Conservation (phyloP, 1,140 invertebrate species). For the Penaeus japonicus region DNA sequence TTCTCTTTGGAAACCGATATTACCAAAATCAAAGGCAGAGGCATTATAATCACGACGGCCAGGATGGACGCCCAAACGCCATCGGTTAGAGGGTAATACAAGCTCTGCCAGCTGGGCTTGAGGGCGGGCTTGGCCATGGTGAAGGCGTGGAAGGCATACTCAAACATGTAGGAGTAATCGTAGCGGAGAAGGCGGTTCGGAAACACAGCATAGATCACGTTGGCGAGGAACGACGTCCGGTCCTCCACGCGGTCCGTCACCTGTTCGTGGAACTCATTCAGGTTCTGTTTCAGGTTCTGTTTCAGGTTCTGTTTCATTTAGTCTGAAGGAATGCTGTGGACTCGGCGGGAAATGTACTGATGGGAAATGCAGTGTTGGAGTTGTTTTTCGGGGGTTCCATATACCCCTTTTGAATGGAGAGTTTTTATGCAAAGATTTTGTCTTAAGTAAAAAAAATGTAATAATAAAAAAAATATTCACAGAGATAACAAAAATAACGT, state of each 20-base stretch:
- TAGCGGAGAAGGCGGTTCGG: slow-evolving; percentile 26
- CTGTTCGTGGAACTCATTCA: not conserved
- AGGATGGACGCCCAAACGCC: slow-evolving; percentile 3
- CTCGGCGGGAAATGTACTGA: no score
- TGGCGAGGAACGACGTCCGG: slow-evolving; percentile 1
- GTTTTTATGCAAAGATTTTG: no score
- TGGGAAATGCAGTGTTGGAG: no score
- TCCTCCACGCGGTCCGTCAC: slow-evolving; percentile 15
- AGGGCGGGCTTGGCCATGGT: slow-evolving; percentile 15
- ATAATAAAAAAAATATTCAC: no score
- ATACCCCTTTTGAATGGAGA: no score
- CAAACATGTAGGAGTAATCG: slow-evolving; percentile 34
- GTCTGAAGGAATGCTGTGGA: no score
- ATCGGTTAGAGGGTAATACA: slow-evolving; percentile 9
- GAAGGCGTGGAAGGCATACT: slow-evolving; percentile 35
- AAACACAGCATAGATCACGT: slow-evolving; percentile 28
- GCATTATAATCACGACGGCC: not conserved
- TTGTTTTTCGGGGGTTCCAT: no score
- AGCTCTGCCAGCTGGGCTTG: slow-evolving; percentile 26
- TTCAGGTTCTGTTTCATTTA: not conserved
- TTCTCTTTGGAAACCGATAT: not conserved
- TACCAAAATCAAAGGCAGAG: slow-evolving; percentile 7
- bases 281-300: not conserved
- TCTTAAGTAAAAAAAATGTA: no score
- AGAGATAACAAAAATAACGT: no score